Evolutionary conservation across 2,888 invertebrate species (phyloP).

Genomic region (Andrena hattorfiana): DNA sequence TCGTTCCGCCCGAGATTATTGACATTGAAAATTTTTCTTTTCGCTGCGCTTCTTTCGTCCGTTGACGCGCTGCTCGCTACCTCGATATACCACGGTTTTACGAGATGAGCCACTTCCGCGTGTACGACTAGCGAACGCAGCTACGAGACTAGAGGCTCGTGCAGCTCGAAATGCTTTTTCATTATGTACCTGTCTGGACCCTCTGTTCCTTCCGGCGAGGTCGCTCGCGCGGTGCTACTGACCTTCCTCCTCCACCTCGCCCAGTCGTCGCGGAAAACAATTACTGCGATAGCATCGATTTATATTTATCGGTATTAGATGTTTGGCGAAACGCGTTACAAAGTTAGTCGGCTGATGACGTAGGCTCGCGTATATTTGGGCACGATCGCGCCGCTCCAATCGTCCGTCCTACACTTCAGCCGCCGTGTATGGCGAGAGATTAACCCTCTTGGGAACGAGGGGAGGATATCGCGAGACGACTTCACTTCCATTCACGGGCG

Average conservation of each 20-base stretch:
- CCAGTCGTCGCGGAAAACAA: constrained; percentile 11
- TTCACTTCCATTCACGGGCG: too few species aligned
- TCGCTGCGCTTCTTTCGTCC: neutral
- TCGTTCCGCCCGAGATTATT: neutral
- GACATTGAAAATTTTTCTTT: neutral
- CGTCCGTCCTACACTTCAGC: too few species aligned
- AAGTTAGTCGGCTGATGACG: neutral
- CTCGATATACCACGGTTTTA: constrained; percentile 30
- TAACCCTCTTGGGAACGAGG: too few species aligned
- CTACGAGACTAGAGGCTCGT: constrained; percentile 20
- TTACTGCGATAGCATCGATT: constrained; percentile 16
- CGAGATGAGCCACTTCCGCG: constrained; percentile 54
- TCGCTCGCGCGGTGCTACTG: constrained; percentile 33
- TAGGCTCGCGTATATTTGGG: neutral
- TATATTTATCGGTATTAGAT: constrained; percentile 15
- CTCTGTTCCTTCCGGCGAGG: constrained; percentile 1
- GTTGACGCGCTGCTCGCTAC: neutral
- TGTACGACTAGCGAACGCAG: neutral
- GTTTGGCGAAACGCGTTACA: neutral
- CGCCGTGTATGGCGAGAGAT: too few species aligned
- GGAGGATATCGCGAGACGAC: too few species aligned
- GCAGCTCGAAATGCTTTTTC: constrained; percentile 48
- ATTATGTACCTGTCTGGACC: constrained; percentile 21
- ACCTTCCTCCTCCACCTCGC: constrained; percentile 13
- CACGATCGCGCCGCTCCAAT: neutral